These are phyloP conservation scores for Sciurus niger DNA, from an alignment of 2,113 vertebrate species.

Conservation along the genomic window DNA sequence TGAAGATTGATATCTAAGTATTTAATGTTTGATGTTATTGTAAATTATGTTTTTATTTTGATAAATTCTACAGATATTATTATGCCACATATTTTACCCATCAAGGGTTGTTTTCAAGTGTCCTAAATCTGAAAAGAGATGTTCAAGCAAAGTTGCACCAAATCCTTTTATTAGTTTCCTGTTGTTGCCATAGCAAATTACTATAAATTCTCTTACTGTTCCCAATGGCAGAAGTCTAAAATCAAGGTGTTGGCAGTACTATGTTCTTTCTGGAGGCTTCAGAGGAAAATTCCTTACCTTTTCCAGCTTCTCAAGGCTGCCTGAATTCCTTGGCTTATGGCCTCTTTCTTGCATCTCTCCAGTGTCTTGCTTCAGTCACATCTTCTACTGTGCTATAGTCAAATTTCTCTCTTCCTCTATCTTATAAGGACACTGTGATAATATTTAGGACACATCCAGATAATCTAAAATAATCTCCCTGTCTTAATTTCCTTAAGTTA, in stretches of 20 bases:
- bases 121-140: conserved; percentile 53
- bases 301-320: conserved; percentile 18
- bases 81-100: conserved; percentile 4
- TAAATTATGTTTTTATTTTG: conserved; percentile 31
- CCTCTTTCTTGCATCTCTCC: background rate
- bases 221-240: conserved; percentile 9
- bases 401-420: background rate
- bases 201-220: conserved; percentile 4
- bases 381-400: background rate
- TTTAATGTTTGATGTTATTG: conserved; percentile 43
- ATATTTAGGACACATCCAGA: conserved; percentile 14
- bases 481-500: conserved; percentile 59
- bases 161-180: conserved; percentile 36
- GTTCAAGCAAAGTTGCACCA: conserved; percentile 32
- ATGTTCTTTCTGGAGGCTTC: background rate
- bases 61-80: background rate
- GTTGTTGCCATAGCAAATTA: conserved; percentile 38
- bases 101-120: background rate
- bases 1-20: conserved; percentile 44
- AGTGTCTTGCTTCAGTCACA: conserved; percentile 29
- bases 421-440: conserved; percentile 42
- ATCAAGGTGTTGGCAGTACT: background rate
- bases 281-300: conserved; percentile 1
- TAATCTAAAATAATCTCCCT: conserved; percentile 53
- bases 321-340: background rate